phyloP scores from a whole-genome alignment of 2,113 vertebrate species.

The Acanthochromis polyacanthus region DNA sequence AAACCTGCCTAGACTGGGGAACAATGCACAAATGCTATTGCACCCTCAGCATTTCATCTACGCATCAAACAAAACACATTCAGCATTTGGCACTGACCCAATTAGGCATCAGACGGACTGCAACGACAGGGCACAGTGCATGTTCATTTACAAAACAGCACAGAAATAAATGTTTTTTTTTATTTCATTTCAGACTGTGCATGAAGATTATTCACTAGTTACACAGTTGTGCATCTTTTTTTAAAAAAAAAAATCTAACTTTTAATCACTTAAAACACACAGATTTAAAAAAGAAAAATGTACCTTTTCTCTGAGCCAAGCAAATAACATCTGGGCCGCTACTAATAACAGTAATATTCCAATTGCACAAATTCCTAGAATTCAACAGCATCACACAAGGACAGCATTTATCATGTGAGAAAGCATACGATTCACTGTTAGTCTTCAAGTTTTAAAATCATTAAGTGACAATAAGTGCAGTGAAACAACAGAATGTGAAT shows the following conservation, averaged over 20 bases:
- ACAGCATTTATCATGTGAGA: conserved; percentile 12
- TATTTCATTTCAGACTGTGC: conserved; percentile 11
- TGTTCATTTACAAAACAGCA: conserved; percentile 45
- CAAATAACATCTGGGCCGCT: background rate
- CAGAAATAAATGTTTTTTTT: conserved; percentile 5
- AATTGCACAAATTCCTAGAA: conserved; percentile 11
- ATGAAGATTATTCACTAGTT: conserved; percentile 10
- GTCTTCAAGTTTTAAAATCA: conserved; percentile 14
- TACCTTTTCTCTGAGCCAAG: background rate
- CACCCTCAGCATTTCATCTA: conserved; percentile 66
- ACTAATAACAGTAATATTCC: background rate
- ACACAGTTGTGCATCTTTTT: conserved; percentile 14
- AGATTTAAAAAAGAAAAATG: background rate
- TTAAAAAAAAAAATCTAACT: background rate
- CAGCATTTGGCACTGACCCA: conserved; percentile 62
- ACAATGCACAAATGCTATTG: conserved; percentile 58
- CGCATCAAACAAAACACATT: conserved; percentile 63
- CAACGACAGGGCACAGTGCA: conserved; percentile 2
- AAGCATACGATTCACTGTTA: background rate
- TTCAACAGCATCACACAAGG: background rate
- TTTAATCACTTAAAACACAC: conserved; percentile 13
- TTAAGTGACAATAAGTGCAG: conserved; percentile 9
- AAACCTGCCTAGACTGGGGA: conserved; percentile 39
- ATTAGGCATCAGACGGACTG: conserved; percentile 62
- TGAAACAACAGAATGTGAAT: background rate